These are phyloP conservation scores for Melanostoma scalare DNA, from an alignment of 2,888 invertebrate genomes.

Conservation along the genomic window DNA sequence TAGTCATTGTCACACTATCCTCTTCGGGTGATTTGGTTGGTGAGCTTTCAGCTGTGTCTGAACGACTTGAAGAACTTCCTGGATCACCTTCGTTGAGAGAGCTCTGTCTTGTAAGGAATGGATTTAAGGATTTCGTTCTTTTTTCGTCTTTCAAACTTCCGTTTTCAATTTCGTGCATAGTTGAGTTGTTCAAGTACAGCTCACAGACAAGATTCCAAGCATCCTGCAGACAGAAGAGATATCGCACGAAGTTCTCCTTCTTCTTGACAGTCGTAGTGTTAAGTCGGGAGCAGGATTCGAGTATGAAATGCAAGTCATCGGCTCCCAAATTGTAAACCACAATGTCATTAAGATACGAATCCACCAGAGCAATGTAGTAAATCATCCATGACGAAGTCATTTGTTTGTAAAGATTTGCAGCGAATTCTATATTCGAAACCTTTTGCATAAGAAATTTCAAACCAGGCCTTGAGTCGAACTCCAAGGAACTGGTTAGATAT, in stretches of 20 bases:
- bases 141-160: constrained; percentile 76
- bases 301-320: constrained; percentile 85
- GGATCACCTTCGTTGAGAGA: constrained; percentile 63
- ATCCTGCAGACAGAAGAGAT: constrained; percentile 85
- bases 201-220: constrained; percentile 86
- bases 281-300: constrained; percentile 84
- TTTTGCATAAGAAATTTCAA: constrained; percentile 97
- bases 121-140: constrained; percentile 61
- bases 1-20: constrained; percentile 81
- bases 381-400: constrained; percentile 96
- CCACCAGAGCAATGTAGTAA: constrained; percentile 92
- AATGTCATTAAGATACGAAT: constrained; percentile 90
- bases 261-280: constrained; percentile 83
- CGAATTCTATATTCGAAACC: constrained; percentile 92
- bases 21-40: constrained; percentile 79
- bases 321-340: constrained; percentile 85
- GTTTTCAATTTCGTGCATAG: constrained; percentile 80
- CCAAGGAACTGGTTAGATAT: constrained; percentile 91
- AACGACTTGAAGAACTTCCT: constrained; percentile 73
- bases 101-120: constrained; percentile 55
- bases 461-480: constrained; percentile 95
- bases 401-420: constrained; percentile 95
- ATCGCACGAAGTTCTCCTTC: constrained; percentile 85
- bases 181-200: constrained; percentile 83
- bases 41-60: constrained; percentile 75